These are phyloP conservation scores for Sarcophaga rosellei DNA, from an alignment of 2,888 invertebrate genomes.

Conservation along the genomic window DNA sequence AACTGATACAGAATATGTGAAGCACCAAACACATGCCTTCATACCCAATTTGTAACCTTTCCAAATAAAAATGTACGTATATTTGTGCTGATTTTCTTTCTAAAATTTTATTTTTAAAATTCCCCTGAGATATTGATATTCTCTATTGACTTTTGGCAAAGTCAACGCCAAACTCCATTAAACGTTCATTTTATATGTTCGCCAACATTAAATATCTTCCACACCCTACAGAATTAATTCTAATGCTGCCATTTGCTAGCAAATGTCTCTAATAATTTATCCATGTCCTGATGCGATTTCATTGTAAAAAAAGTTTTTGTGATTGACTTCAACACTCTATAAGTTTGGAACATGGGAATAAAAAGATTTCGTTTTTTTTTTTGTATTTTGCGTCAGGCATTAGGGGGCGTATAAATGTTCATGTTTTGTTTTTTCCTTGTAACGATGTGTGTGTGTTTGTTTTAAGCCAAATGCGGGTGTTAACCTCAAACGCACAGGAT, in stretches of 20 bases:
- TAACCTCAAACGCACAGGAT: slow-evolving; percentile 9
- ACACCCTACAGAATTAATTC: slow-evolving; percentile 1
- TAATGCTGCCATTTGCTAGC: slow-evolving; percentile 32
- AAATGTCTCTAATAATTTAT: slow-evolving; percentile 40
- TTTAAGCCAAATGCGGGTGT: neutral
- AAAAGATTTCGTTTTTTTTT: neutral
- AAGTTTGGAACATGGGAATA: slow-evolving; percentile 19
- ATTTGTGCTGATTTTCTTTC: too few species aligned
- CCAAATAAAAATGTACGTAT: too few species aligned
- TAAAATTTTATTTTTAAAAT: too few species aligned
- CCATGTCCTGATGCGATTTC: slow-evolving; percentile 4
- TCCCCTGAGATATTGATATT: too few species aligned
- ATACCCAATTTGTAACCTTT: too few species aligned
- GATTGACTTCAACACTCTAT: slow-evolving; percentile 11
- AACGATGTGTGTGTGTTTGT: neutral
- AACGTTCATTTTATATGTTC: too few species aligned
- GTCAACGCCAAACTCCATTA: too few species aligned
- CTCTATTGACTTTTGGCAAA: neutral
- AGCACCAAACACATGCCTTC: too few species aligned
- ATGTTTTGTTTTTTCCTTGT: neutral
- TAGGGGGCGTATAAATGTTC: neutral
- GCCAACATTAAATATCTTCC: neutral
- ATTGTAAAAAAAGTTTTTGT: neutral
- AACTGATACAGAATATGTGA: too few species aligned
- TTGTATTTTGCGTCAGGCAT: neutral